Percentiles rank a stretch among this genome's conserved stretches.
These are phyloP conservation scores for Drosophila histrio DNA, from an alignment of 2,888 invertebrate species.

Conservation along the genomic window DNA sequence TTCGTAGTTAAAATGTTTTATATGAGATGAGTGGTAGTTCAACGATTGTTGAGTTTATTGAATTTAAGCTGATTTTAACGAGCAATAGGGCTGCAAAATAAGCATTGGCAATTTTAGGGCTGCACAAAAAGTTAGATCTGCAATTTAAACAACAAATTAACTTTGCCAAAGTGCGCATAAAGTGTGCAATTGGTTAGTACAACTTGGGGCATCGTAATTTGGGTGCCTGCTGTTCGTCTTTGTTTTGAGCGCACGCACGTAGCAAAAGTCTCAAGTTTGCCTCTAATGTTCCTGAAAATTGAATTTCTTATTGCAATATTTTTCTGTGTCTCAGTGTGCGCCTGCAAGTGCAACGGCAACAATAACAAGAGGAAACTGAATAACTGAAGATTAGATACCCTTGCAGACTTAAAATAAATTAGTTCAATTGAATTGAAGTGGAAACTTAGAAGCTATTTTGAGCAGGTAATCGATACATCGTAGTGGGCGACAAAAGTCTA, in stretches of 20 bases:
- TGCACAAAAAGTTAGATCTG: not conserved
- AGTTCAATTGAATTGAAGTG: no score
- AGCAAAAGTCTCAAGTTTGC: constrained; percentile 50
- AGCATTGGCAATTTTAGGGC: not conserved
- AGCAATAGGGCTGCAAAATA: not conserved
- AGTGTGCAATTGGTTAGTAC: constrained; percentile 9
- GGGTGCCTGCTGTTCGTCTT: constrained; percentile 30
- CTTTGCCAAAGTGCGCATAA: constrained; percentile 4
- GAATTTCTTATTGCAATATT: constrained; percentile 76
- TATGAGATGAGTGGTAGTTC: not conserved
- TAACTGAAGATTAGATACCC: not conserved
- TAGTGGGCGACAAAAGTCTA: no score
- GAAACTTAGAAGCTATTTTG: no score
- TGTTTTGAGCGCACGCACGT: constrained; percentile 51
- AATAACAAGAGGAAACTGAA: not conserved
- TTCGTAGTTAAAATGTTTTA: not conserved
- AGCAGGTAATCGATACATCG: no score
- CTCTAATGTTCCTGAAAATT: constrained; percentile 81
- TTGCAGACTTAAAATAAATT: not conserved
- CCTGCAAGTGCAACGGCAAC: constrained; percentile 21
- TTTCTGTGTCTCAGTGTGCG: constrained; percentile 4
- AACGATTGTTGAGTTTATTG: not conserved
- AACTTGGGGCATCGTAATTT: constrained; percentile 40
- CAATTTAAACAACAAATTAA: not conserved
- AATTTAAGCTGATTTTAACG: not conserved